Percentiles rank a stretch among this genome's conserved stretches.
phyloP scores from a whole-genome alignment of 2,113 vertebrate genomes.

The Peromyscus californicus region DNA sequence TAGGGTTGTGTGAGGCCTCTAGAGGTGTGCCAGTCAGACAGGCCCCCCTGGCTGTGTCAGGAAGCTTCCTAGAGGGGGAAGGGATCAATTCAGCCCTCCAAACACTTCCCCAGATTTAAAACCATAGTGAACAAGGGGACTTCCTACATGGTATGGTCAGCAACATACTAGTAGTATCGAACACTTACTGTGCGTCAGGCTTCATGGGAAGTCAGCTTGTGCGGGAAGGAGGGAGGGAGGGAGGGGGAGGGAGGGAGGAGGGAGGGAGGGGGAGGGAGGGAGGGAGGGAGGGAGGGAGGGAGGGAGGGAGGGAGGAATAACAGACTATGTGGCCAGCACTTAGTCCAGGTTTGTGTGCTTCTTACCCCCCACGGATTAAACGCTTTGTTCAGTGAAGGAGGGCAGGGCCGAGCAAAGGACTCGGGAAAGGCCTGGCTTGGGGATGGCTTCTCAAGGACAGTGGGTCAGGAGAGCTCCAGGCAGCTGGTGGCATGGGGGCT shows the following conservation, averaged over 20 bases:
- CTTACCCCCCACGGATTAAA: not conserved
- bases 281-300: not conserved
- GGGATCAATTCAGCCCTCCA: not conserved
- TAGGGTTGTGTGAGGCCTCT: not conserved
- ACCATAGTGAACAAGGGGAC: not conserved
- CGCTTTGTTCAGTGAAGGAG: not conserved
- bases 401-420: not conserved
- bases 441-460: not conserved
- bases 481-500: conserved; percentile 37
- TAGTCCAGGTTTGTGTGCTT: not conserved
- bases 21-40: not conserved
- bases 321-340: not conserved
- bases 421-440: not conserved
- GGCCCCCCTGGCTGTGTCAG: not conserved
- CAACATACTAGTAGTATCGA: not conserved
- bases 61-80: not conserved
- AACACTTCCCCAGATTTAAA: conserved; percentile 15
- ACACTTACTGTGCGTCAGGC: not conserved
- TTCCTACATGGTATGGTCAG: not conserved
- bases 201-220: not conserved
- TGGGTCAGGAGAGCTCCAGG: not conserved
- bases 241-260: no score
- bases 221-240: no score
- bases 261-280: no score
- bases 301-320: no score